Percentiles rank a stretch among this genome's conserved stretches.
phyloP scores from a whole-genome alignment of 2,113 vertebrate species.

The Petroica traversi region DNA sequence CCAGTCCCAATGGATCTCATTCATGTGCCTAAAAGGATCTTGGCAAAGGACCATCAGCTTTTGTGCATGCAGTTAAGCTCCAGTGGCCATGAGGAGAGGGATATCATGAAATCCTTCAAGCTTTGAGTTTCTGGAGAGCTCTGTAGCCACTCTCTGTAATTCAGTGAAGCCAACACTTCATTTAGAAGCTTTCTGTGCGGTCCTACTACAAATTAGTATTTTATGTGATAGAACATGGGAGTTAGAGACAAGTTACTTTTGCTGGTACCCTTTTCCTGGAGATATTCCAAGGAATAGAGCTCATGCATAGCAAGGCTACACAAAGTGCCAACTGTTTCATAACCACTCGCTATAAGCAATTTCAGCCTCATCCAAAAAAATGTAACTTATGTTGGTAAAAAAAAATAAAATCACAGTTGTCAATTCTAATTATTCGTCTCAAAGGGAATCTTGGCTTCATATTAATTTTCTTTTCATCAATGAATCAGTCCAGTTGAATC shows the following conservation, averaged over 20 bases:
- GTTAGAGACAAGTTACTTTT: background rate
- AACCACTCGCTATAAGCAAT: background rate
- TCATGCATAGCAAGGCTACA: background rate
- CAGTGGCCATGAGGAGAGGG: background rate
- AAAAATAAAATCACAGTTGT: background rate
- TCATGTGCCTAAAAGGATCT: background rate
- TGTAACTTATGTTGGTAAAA: background rate
- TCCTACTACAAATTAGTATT: background rate
- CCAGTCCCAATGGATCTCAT: background rate
- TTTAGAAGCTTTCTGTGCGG: background rate
- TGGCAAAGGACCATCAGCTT: background rate
- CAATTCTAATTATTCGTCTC: background rate
- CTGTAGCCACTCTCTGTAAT: background rate
- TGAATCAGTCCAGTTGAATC: background rate
- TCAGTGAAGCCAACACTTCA: background rate
- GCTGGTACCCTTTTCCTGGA: background rate
- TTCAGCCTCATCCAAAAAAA: background rate
- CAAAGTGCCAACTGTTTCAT: background rate
- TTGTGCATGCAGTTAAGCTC: background rate
- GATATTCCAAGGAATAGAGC: background rate
- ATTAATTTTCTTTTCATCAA: constrained; percentile 10
- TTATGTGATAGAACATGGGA: background rate
- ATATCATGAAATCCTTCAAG: background rate
- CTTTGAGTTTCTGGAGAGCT: background rate
- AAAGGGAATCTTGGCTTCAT: background rate